Percentiles rank a stretch among this genome's conserved stretches.
Evolutionary conservation across 2,113 vertebrate species (phyloP).

Genomic region (Carollia perspicillata): DNA sequence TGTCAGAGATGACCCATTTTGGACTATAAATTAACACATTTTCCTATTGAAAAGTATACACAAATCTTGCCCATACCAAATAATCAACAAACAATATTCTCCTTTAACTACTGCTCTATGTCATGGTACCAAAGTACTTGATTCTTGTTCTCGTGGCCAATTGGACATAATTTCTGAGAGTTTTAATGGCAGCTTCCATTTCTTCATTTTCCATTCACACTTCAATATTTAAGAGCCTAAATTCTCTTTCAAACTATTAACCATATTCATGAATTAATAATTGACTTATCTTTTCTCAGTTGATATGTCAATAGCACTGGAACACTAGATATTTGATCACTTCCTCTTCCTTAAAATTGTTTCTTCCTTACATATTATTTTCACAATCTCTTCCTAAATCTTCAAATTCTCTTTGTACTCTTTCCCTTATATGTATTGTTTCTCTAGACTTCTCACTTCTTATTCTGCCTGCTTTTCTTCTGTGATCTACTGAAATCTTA

Average conservation of each 20-base stretch:
- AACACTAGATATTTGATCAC: neutral
- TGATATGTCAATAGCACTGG: neutral
- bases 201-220: neutral
- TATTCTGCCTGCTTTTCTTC: neutral
- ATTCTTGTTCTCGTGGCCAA: neutral
- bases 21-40: neutral
- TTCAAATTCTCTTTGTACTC: neutral
- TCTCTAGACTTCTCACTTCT: neutral
- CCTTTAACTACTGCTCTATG: neutral
- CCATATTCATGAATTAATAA: neutral
- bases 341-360: neutral
- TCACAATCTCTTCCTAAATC: neutral
- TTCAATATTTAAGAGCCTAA: neutral
- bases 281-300: neutral
- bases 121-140: neutral
- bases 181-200: neutral
- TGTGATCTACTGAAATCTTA: neutral
- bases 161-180: neutral
- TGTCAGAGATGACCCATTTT: neutral
- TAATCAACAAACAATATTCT: neutral
- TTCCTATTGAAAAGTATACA: neutral
- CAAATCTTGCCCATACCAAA: neutral
- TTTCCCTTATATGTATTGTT: neutral
- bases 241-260: neutral
- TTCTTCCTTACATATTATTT: neutral